Conservation (phyloP, 2,888 invertebrate species). For the Cephus spinipes region DNA sequence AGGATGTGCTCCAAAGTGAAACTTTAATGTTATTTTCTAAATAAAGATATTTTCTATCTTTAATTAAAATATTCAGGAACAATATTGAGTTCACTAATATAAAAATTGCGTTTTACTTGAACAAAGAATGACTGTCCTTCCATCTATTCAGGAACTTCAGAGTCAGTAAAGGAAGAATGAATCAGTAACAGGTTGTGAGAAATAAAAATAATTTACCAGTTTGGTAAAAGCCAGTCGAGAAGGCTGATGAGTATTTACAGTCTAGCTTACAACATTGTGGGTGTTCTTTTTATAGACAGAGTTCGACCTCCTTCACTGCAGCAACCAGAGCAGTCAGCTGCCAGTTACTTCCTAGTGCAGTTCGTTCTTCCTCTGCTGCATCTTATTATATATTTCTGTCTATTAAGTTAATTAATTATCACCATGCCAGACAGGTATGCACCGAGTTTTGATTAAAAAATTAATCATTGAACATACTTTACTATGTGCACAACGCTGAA, state of each 20-base stretch:
- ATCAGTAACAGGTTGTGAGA: slow-evolving; percentile 32
- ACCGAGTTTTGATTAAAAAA: background rate
- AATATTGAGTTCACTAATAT: slow-evolving; percentile 13
- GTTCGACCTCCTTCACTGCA: slow-evolving; percentile 57
- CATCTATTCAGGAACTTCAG: background rate
- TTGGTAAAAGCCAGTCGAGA: slow-evolving; percentile 35
- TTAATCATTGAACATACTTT: background rate
- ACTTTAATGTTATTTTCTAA: background rate
- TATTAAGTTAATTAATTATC: slow-evolving; percentile 6
- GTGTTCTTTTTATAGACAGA: slow-evolving; percentile 63
- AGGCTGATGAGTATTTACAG: slow-evolving; percentile 33
- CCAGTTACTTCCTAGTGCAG: slow-evolving; percentile 42
- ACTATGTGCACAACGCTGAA: background rate
- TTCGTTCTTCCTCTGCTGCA: slow-evolving; percentile 14
- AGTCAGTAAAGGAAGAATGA: slow-evolving; percentile 12
- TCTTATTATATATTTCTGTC: slow-evolving; percentile 40
- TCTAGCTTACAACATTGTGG: slow-evolving; percentile 43
- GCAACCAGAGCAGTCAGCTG: slow-evolving; percentile 17
- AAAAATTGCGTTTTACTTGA: background rate
- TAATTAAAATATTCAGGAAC: slow-evolving; percentile 3
- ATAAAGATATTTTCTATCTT: too few species aligned
- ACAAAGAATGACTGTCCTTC: background rate
- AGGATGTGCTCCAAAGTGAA: background rate
- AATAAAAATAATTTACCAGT: slow-evolving; percentile 20
- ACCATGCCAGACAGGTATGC: slow-evolving; percentile 55